These are phyloP conservation scores for Himalopsyche tibetana DNA, from an alignment of 2,888 invertebrate species.

Conservation along the genomic window DNA sequence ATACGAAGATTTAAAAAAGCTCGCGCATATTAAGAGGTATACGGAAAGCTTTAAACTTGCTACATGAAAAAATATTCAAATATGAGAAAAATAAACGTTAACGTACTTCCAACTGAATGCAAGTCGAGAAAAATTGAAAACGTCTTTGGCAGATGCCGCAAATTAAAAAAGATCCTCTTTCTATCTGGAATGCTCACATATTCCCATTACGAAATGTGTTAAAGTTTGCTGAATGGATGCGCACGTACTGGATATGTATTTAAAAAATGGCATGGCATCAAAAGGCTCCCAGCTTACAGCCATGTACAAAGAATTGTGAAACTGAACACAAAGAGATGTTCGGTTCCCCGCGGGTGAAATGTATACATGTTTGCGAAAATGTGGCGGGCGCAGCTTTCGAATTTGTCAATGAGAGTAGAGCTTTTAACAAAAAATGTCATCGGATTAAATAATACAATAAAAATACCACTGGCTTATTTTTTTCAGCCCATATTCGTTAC, in stretches of 20 bases:
- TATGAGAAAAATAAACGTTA: too few relatives aligned
- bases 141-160: constrained; percentile 21
- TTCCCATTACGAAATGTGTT: constrained; percentile 10
- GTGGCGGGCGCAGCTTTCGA: neutral
- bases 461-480: too few relatives aligned
- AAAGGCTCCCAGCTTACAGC: neutral
- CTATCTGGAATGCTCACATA: neutral
- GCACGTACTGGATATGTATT: neutral
- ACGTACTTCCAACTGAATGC: neutral
- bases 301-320: constrained; percentile 20
- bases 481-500: too few relatives aligned
- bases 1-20: too few relatives aligned
- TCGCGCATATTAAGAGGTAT: too few relatives aligned
- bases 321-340: constrained; percentile 25
- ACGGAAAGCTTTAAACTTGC: too few relatives aligned
- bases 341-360: neutral
- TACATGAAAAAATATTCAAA: too few relatives aligned
- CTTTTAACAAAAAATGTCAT: neutral
- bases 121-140: constrained; percentile 12
- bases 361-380: constrained; percentile 28
- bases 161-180: neutral
- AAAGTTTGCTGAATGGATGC: neutral
- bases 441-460: too few relatives aligned
- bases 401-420: neutral
- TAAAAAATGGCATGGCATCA: constrained; percentile 25